Conservation (phyloP, 2,113 vertebrate species). For the Lutjanus erythropterus region DNA sequence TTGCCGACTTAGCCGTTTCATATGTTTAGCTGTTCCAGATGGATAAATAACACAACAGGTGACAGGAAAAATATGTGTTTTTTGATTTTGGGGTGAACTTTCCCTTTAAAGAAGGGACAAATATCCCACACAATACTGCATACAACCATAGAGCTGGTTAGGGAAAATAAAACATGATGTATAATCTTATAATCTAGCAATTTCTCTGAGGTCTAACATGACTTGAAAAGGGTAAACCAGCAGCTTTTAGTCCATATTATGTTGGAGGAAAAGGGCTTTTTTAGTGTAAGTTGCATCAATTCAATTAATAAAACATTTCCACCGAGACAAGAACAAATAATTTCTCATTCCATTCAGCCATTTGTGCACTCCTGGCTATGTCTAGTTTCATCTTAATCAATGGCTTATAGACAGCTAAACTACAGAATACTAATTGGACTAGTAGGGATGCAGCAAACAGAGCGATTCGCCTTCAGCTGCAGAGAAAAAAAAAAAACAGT, state of each 20-base stretch:
- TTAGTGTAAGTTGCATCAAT: slow-evolving; percentile 57
- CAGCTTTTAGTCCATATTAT: slow-evolving; percentile 22
- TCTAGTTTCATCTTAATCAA: slow-evolving; percentile 31
- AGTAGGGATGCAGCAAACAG: slow-evolving; percentile 51
- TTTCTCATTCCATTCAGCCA: slow-evolving; percentile 24
- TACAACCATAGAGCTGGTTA: slow-evolving; percentile 16
- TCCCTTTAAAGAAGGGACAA: slow-evolving; percentile 17
- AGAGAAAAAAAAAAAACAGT: slow-evolving; percentile 49
- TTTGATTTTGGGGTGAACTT: no score
- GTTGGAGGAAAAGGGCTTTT: slow-evolving; percentile 15
- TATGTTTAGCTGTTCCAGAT: no score
- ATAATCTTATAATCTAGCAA: not conserved
- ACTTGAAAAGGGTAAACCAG: slow-evolving; percentile 14
- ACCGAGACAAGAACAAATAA: slow-evolving; percentile 40
- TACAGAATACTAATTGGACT: slow-evolving; percentile 56
- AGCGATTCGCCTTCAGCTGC: slow-evolving; percentile 34
- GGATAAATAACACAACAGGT: no score
- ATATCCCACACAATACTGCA: slow-evolving; percentile 48
- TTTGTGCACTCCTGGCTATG: slow-evolving; percentile 33
- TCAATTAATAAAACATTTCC: slow-evolving; percentile 47
- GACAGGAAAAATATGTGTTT: no score
- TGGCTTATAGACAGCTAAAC: slow-evolving; percentile 59
- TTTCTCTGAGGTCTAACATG: slow-evolving; percentile 26
- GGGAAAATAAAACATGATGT: slow-evolving; percentile 25
- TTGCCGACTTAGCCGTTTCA: no score